These are phyloP conservation scores for Drosophila obscura DNA, from an alignment of 1,140 invertebrate species.

Conservation along the genomic window DNA sequence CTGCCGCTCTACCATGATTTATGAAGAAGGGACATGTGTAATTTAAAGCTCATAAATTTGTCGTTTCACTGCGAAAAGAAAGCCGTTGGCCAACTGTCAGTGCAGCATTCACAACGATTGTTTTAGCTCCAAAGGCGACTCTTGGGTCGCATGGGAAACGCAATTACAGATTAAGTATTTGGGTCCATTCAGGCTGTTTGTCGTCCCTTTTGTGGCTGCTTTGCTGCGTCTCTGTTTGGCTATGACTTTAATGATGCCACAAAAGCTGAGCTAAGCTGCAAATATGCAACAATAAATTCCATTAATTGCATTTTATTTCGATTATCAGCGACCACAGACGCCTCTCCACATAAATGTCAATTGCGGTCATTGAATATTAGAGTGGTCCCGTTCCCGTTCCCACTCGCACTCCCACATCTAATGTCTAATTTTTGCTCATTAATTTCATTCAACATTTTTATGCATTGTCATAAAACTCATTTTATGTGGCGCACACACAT, in stretches of 20 bases:
- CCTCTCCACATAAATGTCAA: slow-evolving; percentile 68
- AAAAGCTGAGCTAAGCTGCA: slow-evolving; percentile 31
- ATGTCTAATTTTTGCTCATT: slow-evolving; percentile 81
- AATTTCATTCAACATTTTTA: slow-evolving; percentile 79
- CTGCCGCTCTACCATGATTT: slow-evolving; percentile 60
- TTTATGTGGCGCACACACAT: slow-evolving; percentile 60
- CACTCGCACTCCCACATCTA: slow-evolving; percentile 21
- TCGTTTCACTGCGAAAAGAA: slow-evolving; percentile 41
- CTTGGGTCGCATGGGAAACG: too few relatives aligned
- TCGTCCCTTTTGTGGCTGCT: not conserved
- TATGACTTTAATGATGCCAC: slow-evolving; percentile 44
- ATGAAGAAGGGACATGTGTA: slow-evolving; percentile 75
- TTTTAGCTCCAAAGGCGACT: too few relatives aligned
- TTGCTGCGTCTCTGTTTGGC: slow-evolving; percentile 25
- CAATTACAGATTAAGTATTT: not conserved
- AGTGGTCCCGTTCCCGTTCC: slow-evolving; percentile 22
- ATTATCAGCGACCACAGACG: slow-evolving; percentile 45
- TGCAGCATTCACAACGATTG: too few relatives aligned
- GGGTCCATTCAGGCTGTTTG: too few relatives aligned
- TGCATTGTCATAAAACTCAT: slow-evolving; percentile 81
- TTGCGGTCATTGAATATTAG: slow-evolving; percentile 71
- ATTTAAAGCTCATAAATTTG: slow-evolving; percentile 80
- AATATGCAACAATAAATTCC: slow-evolving; percentile 77
- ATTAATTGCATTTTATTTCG: slow-evolving; percentile 82
- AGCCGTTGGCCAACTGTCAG: not conserved